phyloP scores from a whole-genome alignment of 1,140 invertebrate species.

The Drosophila nebulosa region DNA sequence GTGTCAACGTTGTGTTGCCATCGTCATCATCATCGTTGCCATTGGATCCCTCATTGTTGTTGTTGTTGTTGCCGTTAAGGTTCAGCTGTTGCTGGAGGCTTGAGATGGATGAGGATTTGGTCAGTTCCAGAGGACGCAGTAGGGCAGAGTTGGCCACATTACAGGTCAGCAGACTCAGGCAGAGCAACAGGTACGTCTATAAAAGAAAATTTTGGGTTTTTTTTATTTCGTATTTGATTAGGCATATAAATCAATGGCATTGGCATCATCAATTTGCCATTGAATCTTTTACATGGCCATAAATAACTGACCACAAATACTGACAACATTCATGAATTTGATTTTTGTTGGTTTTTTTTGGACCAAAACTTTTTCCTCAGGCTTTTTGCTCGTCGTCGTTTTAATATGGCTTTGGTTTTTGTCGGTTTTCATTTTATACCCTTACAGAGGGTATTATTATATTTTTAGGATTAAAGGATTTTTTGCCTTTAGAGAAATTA shows the following conservation, averaged over 20 bases:
- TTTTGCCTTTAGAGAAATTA: no score
- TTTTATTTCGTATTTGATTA: not conserved
- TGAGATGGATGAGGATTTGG: conserved; percentile 38
- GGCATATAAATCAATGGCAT: conserved; percentile 45
- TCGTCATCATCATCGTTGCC: conserved; percentile 50
- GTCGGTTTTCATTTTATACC: not conserved
- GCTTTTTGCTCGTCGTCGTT: not conserved
- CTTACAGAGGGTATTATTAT: not conserved
- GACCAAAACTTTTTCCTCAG: not conserved
- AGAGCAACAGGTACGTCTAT: conserved; percentile 66
- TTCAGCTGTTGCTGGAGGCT: conserved; percentile 43
- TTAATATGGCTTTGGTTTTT: not conserved
- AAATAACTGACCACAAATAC: conserved; percentile 43
- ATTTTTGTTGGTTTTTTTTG: not conserved
- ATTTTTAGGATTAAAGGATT: not conserved
- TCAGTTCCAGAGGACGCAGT: conserved; percentile 58
- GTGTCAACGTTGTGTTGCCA: conserved; percentile 54
- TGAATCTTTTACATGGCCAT: conserved; percentile 34
- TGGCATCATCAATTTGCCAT: conserved; percentile 61
- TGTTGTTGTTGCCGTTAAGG: conserved; percentile 33
- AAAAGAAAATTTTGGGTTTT: conserved; percentile 12
- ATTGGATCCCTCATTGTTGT: conserved; percentile 29
- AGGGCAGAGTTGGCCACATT: conserved; percentile 62
- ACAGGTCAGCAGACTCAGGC: conserved; percentile 61
- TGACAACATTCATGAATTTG: not conserved